phyloP scores from a whole-genome alignment of 2,888 invertebrate genomes.

The Doris montereyensis region DNA sequence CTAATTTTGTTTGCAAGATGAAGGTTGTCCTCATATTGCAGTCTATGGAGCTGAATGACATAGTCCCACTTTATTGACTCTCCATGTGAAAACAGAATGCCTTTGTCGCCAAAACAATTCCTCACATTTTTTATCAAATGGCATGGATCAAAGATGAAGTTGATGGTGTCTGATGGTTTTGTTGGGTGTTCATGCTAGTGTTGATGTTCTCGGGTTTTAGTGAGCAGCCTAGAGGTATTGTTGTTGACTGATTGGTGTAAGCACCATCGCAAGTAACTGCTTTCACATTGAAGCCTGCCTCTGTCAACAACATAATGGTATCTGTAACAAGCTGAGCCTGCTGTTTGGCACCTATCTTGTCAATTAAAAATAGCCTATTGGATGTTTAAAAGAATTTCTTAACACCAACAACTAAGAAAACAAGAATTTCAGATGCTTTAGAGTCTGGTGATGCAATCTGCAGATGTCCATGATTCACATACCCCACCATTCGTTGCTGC shows the following conservation, averaged over 20 bases:
- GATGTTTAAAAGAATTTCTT: not conserved
- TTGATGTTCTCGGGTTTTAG: not conserved
- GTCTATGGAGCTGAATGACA: not conserved
- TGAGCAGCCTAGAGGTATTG: not conserved
- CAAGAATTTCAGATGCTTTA: not conserved
- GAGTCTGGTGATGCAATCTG: not conserved
- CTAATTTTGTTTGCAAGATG: conserved; percentile 18
- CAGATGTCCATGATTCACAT: conserved; percentile 14
- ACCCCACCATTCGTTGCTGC: not conserved
- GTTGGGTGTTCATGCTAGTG: no score
- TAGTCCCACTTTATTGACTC: conserved; percentile 7
- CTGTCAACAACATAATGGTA: conserved; percentile 6
- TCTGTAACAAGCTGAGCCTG: conserved; percentile 23
- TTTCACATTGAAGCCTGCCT: conserved; percentile 2
- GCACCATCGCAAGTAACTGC: conserved; percentile 20
- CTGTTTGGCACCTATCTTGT: not conserved
- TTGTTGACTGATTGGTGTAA: conserved; percentile 20
- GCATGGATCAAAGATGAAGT: conserved; percentile 26
- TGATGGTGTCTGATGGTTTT: no score
- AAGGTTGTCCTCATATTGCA: conserved; percentile 11
- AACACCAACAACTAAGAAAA: conserved; percentile 4
- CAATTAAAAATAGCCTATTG: conserved; percentile 21
- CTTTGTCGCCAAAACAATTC: conserved; percentile 23
- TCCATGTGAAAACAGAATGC: not conserved
- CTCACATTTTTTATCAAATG: conserved; percentile 21